Percentiles rank a stretch among this genome's conserved stretches.
phyloP scores from a whole-genome alignment of 64 coral and sea anemone genomes.

The Pocillopora damicornis region DNA sequence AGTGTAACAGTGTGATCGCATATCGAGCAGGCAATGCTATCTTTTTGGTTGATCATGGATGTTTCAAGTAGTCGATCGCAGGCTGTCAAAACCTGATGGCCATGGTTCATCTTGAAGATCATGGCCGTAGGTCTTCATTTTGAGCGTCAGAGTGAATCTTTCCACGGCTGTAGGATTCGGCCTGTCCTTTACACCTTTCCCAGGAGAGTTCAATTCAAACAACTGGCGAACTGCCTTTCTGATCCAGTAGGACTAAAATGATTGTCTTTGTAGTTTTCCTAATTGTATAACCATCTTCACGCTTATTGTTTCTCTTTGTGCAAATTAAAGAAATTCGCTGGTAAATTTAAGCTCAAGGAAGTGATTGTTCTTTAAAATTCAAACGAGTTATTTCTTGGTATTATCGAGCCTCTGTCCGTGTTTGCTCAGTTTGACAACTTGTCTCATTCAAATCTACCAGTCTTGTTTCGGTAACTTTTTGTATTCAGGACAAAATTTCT shows the following conservation, averaged over 20 bases:
- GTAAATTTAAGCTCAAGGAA: background rate
- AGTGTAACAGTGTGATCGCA: no score
- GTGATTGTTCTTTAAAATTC: background rate
- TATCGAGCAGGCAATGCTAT: no score
- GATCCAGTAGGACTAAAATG: background rate
- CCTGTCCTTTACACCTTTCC: no score
- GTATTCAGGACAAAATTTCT: background rate
- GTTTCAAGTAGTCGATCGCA: no score
- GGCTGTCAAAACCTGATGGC: no score
- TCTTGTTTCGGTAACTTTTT: background rate
- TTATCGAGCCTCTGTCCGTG: background rate
- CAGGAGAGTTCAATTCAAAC: background rate
- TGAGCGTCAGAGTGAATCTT: no score
- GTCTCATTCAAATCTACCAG: background rate
- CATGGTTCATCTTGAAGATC: no score
- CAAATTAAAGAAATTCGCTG: background rate
- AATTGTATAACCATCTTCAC: background rate
- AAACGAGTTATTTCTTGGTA: conserved; percentile 3
- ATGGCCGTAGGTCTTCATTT: no score
- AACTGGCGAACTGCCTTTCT: background rate
- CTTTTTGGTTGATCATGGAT: no score
- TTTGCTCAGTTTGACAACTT: background rate
- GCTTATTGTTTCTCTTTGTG: background rate
- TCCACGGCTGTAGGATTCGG: no score
- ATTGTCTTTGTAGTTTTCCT: background rate